A percentile compares a stretch with the other conserved stretches of the same genome.
These are phyloP conservation scores for Lacanobia oleracea DNA, from an alignment of 2,888 invertebrate genomes.

Conservation along the genomic window DNA sequence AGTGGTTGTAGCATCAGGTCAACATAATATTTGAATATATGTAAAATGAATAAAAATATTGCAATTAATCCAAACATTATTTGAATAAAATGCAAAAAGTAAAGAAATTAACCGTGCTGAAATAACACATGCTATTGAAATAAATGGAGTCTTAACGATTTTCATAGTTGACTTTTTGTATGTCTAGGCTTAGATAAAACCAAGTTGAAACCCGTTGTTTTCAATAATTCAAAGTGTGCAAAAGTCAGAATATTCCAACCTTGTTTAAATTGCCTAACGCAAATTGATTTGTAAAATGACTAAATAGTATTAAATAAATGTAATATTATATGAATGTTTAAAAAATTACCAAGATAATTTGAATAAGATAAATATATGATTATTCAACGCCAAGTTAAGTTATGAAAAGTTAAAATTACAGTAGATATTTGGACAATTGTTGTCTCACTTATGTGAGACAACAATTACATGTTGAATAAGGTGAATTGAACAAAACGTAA, in stretches of 20 bases:
- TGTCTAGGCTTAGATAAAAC: slow-evolving; percentile 14
- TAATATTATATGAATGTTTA: slow-evolving; percentile 17
- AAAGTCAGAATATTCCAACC: slow-evolving; percentile 22
- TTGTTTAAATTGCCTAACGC: not conserved
- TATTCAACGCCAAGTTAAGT: slow-evolving; percentile 6
- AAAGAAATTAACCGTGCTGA: slow-evolving; percentile 22
- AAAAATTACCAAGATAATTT: slow-evolving; percentile 7
- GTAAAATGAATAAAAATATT: too few relatives aligned
- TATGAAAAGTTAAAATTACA: not conserved
- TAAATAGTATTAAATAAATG: slow-evolving; percentile 10
- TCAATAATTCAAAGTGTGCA: slow-evolving; percentile 12
- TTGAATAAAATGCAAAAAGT: not conserved
- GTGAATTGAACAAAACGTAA: slow-evolving; percentile 29
- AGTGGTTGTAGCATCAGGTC: too few relatives aligned
- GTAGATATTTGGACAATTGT: slow-evolving; percentile 51
- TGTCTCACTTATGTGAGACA: slow-evolving; percentile 12
- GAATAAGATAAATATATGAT: not conserved
- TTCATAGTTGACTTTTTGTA: slow-evolving; percentile 21
- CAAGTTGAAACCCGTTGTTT: slow-evolving; percentile 17
- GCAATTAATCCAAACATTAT: too few relatives aligned
- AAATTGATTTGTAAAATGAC: slow-evolving; percentile 2
- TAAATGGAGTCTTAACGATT: slow-evolving; percentile 13
- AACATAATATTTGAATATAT: too few relatives aligned
- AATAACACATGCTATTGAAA: slow-evolving; percentile 25
- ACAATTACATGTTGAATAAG: slow-evolving; percentile 26